Base-by-base conservation (phyloP, 2,888 invertebrate genomes). In the Drosophila monieri region DNA sequence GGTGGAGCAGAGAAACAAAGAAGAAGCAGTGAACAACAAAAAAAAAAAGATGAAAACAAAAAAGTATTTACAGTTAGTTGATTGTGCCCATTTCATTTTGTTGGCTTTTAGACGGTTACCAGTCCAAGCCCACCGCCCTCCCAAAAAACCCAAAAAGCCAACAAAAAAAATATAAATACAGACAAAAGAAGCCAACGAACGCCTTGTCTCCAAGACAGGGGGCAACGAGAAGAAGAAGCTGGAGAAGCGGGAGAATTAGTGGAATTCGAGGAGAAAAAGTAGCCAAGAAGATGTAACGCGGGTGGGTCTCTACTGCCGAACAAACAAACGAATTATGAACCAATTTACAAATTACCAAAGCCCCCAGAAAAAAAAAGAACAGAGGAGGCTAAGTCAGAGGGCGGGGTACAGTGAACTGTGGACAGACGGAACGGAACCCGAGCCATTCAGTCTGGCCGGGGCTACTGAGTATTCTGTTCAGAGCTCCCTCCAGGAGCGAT, bases 21-120 rank as follows among this genome's bases (percentile, higher is more conserved):
- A 27, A 44, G 53, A 57, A 32, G 54, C 21, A 37, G 18, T 27
- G 35, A 62, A 65, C 69, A 54, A 56, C 53, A 54, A 66, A 51
- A 60, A 69, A 44, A 57, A 23, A 69, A 44, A 57, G 52, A 54
- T 57, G 54, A 48, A 54, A 43, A 64, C 74, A 55, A 70, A 52
- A 52, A 46, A 51, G 52, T 75, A 81, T 87, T 77, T 87, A 85
- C 85, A 87, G 85, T 88, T 85, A 85, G 85, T 79, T 87, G 85
- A 85, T 85, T 85, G 88, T 85, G 77, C 85, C 85, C 85, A 85
- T 85, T 85, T 85, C 77, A 77, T 87, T 66, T 80, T 87, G 85
- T 85, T 78, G 74, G 81, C 80, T 81, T 77, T 83, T 83, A 70
- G 74, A 76, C 81, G 75, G 76, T 87, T 83, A 87, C 85, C 60